A percentile compares a stretch with the other conserved stretches of the same genome.
Evolutionary conservation across 2,888 invertebrate species (phyloP).

Genomic region (Lepidocyrtinus sp.): DNA sequence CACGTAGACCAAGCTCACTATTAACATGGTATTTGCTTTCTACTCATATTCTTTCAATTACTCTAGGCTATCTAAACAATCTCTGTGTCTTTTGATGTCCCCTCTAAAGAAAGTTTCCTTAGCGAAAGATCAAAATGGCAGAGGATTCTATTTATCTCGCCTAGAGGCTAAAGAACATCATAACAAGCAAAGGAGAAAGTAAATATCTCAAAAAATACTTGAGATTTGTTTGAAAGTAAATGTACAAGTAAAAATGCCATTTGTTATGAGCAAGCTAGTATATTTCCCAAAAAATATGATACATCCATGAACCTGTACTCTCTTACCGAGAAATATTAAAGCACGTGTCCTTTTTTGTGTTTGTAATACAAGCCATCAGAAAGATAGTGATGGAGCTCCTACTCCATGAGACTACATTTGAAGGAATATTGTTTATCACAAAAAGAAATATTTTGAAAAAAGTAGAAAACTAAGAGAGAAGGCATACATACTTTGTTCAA

Average conservation of each 20-base stretch:
- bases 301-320: not conserved
- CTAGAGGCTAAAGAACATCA: not conserved
- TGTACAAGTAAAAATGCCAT: not conserved
- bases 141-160: not conserved
- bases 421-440: constrained; percentile 36
- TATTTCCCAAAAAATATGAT: not conserved
- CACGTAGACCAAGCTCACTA: no score
- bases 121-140: not conserved
- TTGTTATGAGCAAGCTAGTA: not conserved
- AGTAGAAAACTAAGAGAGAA: constrained; percentile 1
- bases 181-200: not conserved
- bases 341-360: constrained; percentile 22
- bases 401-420: no score
- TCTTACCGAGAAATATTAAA: not conserved
- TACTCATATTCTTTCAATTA: not conserved
- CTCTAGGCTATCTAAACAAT: not conserved
- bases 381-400: no score
- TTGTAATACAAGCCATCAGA: constrained; percentile 35
- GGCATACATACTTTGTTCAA: not conserved
- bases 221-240: not conserved
- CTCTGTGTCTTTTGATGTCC: not conserved
- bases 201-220: not conserved
- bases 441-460: not conserved
- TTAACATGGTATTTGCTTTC: not conserved
- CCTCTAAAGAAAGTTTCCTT: not conserved